Evolutionary conservation across 2,888 invertebrate genomes (phyloP), one percentile per base, ranked within the genome.

Genomic region (Pristionchus mayeri): DNA sequence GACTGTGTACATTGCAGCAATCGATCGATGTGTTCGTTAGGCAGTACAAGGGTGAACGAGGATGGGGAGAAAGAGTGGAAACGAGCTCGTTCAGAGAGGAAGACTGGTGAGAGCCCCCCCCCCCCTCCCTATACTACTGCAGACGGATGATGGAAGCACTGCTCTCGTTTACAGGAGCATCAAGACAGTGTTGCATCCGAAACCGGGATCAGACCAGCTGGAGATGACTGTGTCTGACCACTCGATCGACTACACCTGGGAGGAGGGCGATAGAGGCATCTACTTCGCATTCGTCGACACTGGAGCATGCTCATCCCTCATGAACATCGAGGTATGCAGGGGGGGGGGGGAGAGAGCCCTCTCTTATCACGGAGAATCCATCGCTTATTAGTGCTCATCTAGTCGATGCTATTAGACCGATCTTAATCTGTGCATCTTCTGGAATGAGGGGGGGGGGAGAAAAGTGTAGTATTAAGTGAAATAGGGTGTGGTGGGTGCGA

Each of bases 231-330:
- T 50, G 9, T n/a, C n/a, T 37, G 34, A 18, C n/a, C 18, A 44
- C n/a, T 6, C 16, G 18, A 21, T 30, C 13, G 48, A 30, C 16
- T 63, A 40, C 48, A 27, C 11, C 24, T 48, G 50, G 63, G 30
- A 48, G 6, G 34, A 48, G 11, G 48, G 24, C 11, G 63, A 67
- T 24, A 34, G 27, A n/a, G 67, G 44, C 18, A 24, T 82, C 9
- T 63, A 63, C 82, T 82, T 82, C 48, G 82, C 82, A 16, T 67
- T 67, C 67, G 27, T 30, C 18, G 82, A 82, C 27, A 50, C 27
- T 48, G 63, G 63, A 48, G 40, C 82, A 24, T 82, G 82, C 34
- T n/a, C 37, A 11, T 67, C 67, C 13, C 63, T 82, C 34, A 44
- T 82, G 44, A 67, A 52, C 21, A 67, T 67, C 44, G 48, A 44